These are phyloP conservation scores for Selenia dentaria DNA, from an alignment of 2,888 invertebrate genomes.

Conservation along the genomic window DNA sequence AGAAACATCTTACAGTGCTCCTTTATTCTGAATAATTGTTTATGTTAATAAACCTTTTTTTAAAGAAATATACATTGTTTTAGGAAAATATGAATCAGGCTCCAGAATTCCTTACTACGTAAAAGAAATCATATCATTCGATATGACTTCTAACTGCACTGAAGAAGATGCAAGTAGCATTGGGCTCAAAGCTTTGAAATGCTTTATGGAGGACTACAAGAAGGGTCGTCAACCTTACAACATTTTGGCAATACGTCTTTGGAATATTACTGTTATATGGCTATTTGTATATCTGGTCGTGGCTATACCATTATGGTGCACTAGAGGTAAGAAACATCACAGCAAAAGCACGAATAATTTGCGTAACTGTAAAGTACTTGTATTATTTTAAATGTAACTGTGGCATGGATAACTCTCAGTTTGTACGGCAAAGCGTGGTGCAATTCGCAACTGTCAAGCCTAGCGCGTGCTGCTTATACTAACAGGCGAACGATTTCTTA, in stretches of 20 bases:
- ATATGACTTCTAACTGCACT: constrained; percentile 28
- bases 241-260: constrained; percentile 36
- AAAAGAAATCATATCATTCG: neutral
- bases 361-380: no score
- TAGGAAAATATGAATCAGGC: constrained; percentile 1
- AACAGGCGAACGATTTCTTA: no score
- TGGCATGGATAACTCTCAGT: no score
- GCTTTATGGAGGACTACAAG: constrained; percentile 39
- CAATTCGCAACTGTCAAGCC: no score
- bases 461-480: no score
- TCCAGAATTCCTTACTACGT: constrained; percentile 1
- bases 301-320: constrained; percentile 69
- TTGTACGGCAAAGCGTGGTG: no score
- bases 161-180: constrained; percentile 62
- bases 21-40: no score
- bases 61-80: no score
- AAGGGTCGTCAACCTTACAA: constrained; percentile 26
- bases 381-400: no score
- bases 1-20: no score
- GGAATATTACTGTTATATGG: constrained; percentile 56
- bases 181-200: constrained; percentile 49
- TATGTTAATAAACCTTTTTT: no score
- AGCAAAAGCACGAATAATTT: no score
- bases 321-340: constrained; percentile 52
- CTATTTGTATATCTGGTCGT: constrained; percentile 52